phyloP scores from a whole-genome alignment of 2,797 vertebrate genomes.

The Lagocephalus sceleratus region DNA sequence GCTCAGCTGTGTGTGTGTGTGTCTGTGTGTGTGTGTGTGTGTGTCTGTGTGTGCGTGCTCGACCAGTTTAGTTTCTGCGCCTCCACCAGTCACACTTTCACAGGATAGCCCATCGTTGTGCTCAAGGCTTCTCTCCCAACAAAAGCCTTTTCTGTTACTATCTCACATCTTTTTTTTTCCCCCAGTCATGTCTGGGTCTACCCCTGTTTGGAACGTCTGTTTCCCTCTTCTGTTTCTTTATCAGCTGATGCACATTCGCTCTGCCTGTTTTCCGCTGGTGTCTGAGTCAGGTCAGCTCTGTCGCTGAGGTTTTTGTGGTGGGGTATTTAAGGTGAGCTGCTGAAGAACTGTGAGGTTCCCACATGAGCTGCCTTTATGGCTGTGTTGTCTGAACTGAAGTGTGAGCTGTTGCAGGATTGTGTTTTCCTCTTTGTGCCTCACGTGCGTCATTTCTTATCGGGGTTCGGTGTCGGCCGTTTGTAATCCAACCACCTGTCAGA shows the following conservation, averaged over 20 bases:
- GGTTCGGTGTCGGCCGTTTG: conserved; percentile 29
- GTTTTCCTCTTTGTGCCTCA: conserved; percentile 10
- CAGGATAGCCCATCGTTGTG: conserved; percentile 57
- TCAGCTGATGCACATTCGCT: conserved; percentile 72
- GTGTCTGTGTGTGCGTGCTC: conserved; percentile 30
- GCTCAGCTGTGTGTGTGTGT: conserved; percentile 21
- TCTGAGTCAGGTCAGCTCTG: conserved; percentile 42
- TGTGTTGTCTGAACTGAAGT: too few relatives aligned
- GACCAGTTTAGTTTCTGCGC: too few relatives aligned
- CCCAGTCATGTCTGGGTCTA: conserved; percentile 29
- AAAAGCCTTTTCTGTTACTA: conserved; percentile 54
- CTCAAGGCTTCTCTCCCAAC: conserved; percentile 53
- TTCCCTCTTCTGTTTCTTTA: conserved; percentile 24
- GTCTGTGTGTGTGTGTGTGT: background rate
- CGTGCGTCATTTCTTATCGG: conserved; percentile 18
- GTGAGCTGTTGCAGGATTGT: conserved; percentile 11
- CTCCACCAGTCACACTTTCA: conserved; percentile 41
- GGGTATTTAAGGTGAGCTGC: conserved; percentile 12
- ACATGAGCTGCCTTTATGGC: too few relatives aligned
- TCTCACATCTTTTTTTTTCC: background rate
- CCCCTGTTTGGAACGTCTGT: conserved; percentile 34
- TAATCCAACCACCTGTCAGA: conserved; percentile 13
- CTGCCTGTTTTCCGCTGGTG: conserved; percentile 49
- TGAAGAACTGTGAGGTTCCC: too few relatives aligned
- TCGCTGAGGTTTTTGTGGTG: conserved; percentile 30